Evolutionary conservation across 2,888 invertebrate species (phyloP), one percentile per base, ranked within the genome.

Genomic region (Synergus japonicus): DNA sequence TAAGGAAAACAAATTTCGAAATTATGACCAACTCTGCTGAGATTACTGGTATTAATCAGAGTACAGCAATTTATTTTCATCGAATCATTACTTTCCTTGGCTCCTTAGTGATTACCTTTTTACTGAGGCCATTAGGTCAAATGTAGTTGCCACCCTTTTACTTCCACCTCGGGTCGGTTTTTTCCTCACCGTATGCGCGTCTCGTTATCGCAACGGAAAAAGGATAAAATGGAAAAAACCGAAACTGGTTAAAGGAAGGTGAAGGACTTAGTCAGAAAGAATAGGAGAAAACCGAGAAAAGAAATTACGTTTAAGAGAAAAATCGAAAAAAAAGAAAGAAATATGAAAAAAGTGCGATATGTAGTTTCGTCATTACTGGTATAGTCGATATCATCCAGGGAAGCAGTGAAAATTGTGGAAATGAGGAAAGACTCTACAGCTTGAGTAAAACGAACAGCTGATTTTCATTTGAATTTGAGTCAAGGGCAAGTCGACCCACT

Each of bases 51-150:
- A 41, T 58, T 58, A 73, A 58, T 73, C 29, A 15, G 12, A 73
- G 41, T 54, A 37, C 1, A 41, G 54, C 73, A 73, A 73, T 73
- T 73, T 54, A 54, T 73, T 73, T 73, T 18, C 37, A 73, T 73
- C 73, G n/a, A 73, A 73, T 73, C 54, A 73, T 73, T 73, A 73
- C 41, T 37, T 41, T 54, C 15, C n/a, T 37, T 37, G 41, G 37
- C n/a, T 73, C 37, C 73, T 54, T 73, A 73, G 73, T 73, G 41
- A 73, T 73, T 73, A 73, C 73, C 54, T 73, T 73, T 58, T 73
- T 58, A 73, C 73, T 73, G 37, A 73, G 2, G 73, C 54, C 54
- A 73, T 73, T 73, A 54, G 73, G 54, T 73, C 73, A 73, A 37
- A 73, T 73, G 54, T 73, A 58, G 49, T 73, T 73, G 54, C 54